phyloP scores from a whole-genome alignment of 37 sponge, comb jelly and placozoan genomes.

The Cladorhizidae sp. region DNA sequence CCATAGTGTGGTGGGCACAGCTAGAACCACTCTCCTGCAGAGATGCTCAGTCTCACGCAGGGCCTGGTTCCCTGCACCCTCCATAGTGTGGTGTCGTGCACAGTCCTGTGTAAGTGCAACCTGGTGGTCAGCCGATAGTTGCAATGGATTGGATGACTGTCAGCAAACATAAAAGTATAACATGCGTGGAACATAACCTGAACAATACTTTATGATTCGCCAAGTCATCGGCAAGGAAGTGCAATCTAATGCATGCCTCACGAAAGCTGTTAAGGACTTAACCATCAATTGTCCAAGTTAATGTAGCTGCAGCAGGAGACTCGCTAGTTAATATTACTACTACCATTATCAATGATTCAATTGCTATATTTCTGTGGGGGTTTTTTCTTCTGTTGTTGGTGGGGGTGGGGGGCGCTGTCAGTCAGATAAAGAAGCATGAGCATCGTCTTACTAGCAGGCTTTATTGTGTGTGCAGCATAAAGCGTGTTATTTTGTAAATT shows the following conservation, averaged over 20 bases:
- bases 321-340: no score
- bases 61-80: constrained; percentile 1
- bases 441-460: neutral
- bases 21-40: neutral
- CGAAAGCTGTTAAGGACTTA: neutral
- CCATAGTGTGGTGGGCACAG: no score
- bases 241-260: neutral
- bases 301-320: no score
- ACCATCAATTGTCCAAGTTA: neutral
- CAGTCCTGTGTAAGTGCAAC: constrained; percentile 3
- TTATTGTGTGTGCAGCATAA: neutral
- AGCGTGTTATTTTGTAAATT: neutral
- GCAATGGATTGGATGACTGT: neutral
- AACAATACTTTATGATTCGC: neutral
- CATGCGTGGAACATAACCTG: neutral
- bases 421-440: no score
- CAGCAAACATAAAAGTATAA: neutral
- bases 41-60: neutral
- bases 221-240: neutral
- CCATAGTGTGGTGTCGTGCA: neutral
- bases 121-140: neutral
- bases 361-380: no score
- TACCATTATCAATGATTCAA: no score
- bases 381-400: no score
- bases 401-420: no score